These are phyloP conservation scores for Achatina immaculata DNA, from an alignment of 1,140 invertebrate genomes.

Conservation along the genomic window DNA sequence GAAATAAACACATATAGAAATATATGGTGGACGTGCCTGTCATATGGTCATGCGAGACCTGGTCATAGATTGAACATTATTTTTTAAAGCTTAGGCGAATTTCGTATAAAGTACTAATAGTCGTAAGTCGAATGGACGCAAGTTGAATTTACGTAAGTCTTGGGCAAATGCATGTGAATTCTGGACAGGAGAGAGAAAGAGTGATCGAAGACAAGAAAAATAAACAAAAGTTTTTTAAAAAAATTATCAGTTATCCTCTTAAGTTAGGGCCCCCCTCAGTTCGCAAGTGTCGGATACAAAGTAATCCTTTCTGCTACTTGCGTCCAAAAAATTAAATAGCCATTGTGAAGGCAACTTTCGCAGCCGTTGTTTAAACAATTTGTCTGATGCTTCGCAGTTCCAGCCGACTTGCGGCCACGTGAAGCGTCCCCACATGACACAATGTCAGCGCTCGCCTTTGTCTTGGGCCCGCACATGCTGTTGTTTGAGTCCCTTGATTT, in stretches of 20 bases:
- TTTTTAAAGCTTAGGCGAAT: no score
- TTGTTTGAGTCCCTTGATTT: neutral
- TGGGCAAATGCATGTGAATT: no score
- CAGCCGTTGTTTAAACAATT: conserved; percentile 9
- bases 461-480: neutral
- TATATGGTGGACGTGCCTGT: no score
- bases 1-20: no score
- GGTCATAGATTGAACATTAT: no score
- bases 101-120: no score
- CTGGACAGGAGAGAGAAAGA: conserved; percentile 1
- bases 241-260: no score
- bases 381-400: neutral
- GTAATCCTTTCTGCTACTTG: neutral
- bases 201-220: conserved; percentile 1
- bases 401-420: neutral
- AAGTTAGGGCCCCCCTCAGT: no score
- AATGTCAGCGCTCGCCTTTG: neutral
- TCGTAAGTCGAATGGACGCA: no score
- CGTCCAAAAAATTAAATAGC: neutral
- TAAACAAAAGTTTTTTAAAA: neutral
- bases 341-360: neutral
- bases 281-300: no score
- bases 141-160: no score
- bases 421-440: neutral
- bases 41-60: no score